Base-by-base conservation (phyloP, 2,113 vertebrate species). In the Pollachius pollachius region DNA sequence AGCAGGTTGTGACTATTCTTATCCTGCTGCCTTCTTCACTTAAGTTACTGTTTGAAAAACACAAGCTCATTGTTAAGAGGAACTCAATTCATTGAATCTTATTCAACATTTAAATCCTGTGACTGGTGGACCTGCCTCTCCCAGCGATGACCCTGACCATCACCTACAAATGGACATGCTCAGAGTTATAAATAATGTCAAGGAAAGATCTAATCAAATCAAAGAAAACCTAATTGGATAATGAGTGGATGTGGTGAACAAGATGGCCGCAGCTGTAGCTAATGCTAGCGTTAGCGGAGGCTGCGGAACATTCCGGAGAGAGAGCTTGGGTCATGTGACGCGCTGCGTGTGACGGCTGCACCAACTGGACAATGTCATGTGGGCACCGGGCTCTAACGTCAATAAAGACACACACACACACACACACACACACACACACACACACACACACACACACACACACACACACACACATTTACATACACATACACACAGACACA, bases 311-410 rank as follows among this genome's bases (percentile, higher is more conserved):
- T 48, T 61, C 16, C 52, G 58, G 54, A 63, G 54, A 64, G 56
- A 34, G 30, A 4, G 30, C 30, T 4, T 34, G 67, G 64, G 67
- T 21, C 70, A 62, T 62, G 12, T 64, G 68, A 67, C 64, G 18
- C 25, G 62, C 70, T 74, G 79, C 58, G 15, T 16, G 64, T 57
- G 68, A 70, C 61, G 72, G 78, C 25, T 77, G 75, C 77, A 71
- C 2, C 67, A 21, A 79, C 69, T 65, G 73, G 74, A 83, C 74
- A 83, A 67, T 73, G 71, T 76, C 76, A 73, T 41, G 69, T 79
- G 77, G 78, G 54, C 65, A 48, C 71, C 37, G 70, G 70, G 2
- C 68, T 67, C 19, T 81, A 78, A 77, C 63, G 25, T 81, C 80
- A 85, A 65, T 71, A 34, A 57, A 34, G 6, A 64, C 62, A 64